Evolutionary conservation across 2,113 vertebrate genomes (phyloP).

Genomic region (Argyrosomus japonicus): DNA sequence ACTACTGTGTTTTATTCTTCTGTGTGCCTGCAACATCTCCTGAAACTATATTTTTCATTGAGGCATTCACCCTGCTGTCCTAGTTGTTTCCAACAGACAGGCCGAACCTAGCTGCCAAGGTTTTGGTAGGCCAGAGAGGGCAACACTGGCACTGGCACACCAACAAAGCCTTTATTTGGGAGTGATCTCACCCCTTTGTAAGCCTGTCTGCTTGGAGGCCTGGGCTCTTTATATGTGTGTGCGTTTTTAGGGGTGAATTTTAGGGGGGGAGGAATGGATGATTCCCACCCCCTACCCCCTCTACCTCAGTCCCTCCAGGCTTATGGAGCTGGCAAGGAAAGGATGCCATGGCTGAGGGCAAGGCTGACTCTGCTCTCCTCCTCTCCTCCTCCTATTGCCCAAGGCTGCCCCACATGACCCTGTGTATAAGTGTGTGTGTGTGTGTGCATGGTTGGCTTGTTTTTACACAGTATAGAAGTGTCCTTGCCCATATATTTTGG

Average conservation of each 20-base stretch:
- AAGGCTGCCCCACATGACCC: slow-evolving; percentile 77
- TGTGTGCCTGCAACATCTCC: slow-evolving; percentile 53
- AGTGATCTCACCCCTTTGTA: slow-evolving; percentile 82
- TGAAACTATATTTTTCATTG: slow-evolving; percentile 61
- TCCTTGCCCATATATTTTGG: slow-evolving; percentile 61
- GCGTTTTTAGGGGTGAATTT: slow-evolving; percentile 65
- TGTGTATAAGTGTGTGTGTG: slow-evolving; percentile 29
- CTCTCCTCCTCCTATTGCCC: slow-evolving; percentile 63
- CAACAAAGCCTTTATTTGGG: slow-evolving; percentile 80
- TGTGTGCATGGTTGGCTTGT: slow-evolving; percentile 30
- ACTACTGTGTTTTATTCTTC: slow-evolving; percentile 51
- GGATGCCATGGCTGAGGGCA: slow-evolving; percentile 81
- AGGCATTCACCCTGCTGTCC: slow-evolving; percentile 67
- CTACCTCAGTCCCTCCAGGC: slow-evolving; percentile 76
- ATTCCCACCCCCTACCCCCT: slow-evolving; percentile 64
- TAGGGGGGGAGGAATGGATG: slow-evolving; percentile 47
- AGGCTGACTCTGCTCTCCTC: slow-evolving; percentile 73
- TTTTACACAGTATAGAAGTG: slow-evolving; percentile 44
- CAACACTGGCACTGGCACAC: slow-evolving; percentile 80
- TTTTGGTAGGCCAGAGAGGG: slow-evolving; percentile 78
- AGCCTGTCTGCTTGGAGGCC: slow-evolving; percentile 78
- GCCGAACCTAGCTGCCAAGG: slow-evolving; percentile 73
- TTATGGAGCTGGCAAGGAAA: slow-evolving; percentile 76
- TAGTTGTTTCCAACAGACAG: slow-evolving; percentile 74
- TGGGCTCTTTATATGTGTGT: slow-evolving; percentile 44